phyloP scores from a whole-genome alignment of 2,113 vertebrate genomes.

The Raja brachyura region DNA sequence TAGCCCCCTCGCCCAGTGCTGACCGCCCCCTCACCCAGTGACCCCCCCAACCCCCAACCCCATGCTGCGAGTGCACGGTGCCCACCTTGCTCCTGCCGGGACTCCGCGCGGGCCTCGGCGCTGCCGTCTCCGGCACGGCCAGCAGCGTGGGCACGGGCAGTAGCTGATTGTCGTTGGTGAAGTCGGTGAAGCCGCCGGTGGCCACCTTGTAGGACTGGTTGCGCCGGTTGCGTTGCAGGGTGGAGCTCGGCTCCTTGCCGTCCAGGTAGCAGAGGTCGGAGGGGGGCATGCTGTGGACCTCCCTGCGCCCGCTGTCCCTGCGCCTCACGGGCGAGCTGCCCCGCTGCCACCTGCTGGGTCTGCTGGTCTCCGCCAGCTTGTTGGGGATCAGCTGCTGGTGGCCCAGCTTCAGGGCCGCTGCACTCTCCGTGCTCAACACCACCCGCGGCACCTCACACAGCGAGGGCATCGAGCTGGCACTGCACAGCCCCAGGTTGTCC shows the following conservation, averaged over 20 bases:
- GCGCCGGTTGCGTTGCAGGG: slow-evolving; percentile 69
- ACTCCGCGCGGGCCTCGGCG: slow-evolving; percentile 43
- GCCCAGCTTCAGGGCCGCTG: slow-evolving; percentile 64
- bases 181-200: slow-evolving; percentile 57
- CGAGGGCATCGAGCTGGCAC: not conserved
- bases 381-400: slow-evolving; percentile 81
- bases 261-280: slow-evolving; percentile 61
- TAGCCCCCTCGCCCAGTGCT: too few species aligned
- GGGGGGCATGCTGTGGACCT: slow-evolving; percentile 27
- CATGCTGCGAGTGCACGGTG: too few species aligned
- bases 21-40: too few species aligned
- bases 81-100: slow-evolving; percentile 58
- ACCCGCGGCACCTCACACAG: slow-evolving; percentile 43
- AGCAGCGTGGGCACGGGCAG: slow-evolving; percentile 46
- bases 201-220: slow-evolving; percentile 83
- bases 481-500: rapidly evolving
- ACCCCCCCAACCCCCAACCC: too few species aligned
- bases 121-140: slow-evolving; percentile 40
- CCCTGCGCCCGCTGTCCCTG: slow-evolving; percentile 43
- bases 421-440: slow-evolving; percentile 74
- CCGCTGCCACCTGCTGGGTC: slow-evolving; percentile 52
- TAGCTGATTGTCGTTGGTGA: not conserved
- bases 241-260: slow-evolving; percentile 48
- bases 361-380: slow-evolving; percentile 62
- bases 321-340: slow-evolving; percentile 46